Conservation (phyloP, 1,140 invertebrate genomes). For the Hycleus phaleratus region DNA sequence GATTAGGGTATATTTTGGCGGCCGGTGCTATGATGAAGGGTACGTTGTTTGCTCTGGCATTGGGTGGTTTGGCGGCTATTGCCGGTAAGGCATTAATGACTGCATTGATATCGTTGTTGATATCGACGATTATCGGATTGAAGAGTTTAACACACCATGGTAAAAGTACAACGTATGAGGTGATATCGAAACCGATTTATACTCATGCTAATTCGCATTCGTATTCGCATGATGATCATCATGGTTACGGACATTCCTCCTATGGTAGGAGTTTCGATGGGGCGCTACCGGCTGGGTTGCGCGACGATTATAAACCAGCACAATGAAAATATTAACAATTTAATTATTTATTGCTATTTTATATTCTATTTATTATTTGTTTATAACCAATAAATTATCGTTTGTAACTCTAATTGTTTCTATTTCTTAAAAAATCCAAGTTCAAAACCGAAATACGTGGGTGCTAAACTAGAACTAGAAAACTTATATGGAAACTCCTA, state of each 20-base stretch:
- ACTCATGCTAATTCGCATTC: constrained; percentile 64
- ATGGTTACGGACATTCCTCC: constrained; percentile 49
- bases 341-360: constrained; percentile 1
- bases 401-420: neutral
- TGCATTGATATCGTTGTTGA: constrained; percentile 66
- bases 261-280: constrained; percentile 44
- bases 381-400: constrained; percentile 2
- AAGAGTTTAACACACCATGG: constrained; percentile 59
- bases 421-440: no score
- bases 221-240: constrained; percentile 54
- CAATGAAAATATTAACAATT: constrained; percentile 1
- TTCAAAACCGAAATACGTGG: no score
- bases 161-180: constrained; percentile 74
- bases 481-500: no score
- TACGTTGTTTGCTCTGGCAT: constrained; percentile 64
- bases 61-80: constrained; percentile 65
- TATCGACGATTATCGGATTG: constrained; percentile 67
- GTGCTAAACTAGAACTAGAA: no score
- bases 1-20: constrained; percentile 50
- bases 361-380: constrained; percentile 1
- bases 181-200: constrained; percentile 73
- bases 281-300: constrained; percentile 36
- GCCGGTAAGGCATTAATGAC: constrained; percentile 80
- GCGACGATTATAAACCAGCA: constrained; percentile 31
- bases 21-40: constrained; percentile 59